Base-by-base conservation (phyloP, 2,888 invertebrate species). In the Tipula helvola region DNA sequence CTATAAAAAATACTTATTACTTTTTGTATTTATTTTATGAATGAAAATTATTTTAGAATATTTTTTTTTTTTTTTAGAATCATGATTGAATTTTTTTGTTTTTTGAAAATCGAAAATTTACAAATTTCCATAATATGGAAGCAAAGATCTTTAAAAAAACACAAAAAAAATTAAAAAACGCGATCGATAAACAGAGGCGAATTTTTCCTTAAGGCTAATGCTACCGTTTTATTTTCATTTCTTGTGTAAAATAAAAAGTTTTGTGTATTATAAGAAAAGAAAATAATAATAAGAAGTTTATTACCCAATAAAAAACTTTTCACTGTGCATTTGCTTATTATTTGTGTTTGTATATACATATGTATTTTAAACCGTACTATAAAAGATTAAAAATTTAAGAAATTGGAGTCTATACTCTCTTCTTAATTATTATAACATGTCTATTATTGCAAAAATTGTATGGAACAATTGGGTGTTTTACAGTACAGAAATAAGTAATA, bases 141-240 rank as follows among this genome's bases (percentile, higher is more conserved):
- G 84, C 84, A 39, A 84, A 36, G 84, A 84, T 84, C 84, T 36
- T 39, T 10, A 8, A 39, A 39, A 84, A 84, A 83, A 83, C 5
- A 16, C 3, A 10, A 83, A 36, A 28, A 28, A 28, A 28, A 16
- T 8, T 5, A 83, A 36, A 83, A 36, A 84, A 84, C 84, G 41
- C 41, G 41, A 84, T 84, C 84, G 84, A 84, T 84, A 84, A 84
- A 85, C 85, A 85, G 85, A 85, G 85, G 85, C 85, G 85, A 39
- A 85, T 85, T 85, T 44, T 85, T 42, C 18, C 85, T 18, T 18
- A 18, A 85, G 85, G 85, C 85, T 42, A 71, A 18, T 85, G 85
- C 85, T 85, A 85, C 85, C 85, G 85, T 85, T 39, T 36, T 84
- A 39, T 84, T 84, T 39, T n/a, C 16, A 52, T 16, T 4, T 18